These are phyloP conservation scores for Leucophenga varia DNA, from an alignment of 1,140 invertebrate genomes.

Conservation along the genomic window DNA sequence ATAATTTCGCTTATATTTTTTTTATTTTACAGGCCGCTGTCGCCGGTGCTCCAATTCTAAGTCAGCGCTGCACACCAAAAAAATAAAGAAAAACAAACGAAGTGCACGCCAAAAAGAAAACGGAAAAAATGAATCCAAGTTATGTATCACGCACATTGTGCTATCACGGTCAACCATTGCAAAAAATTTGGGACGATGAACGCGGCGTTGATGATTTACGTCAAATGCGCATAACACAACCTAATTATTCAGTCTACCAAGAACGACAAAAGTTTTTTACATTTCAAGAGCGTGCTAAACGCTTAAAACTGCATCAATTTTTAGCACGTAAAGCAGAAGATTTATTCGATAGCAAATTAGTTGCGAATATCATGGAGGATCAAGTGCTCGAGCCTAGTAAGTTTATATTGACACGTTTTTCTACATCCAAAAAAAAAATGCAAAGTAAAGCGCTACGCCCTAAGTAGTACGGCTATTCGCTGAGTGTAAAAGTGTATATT, in stretches of 20 bases:
- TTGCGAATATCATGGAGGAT: conserved; percentile 60
- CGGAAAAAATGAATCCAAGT: conserved; percentile 36
- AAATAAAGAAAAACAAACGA: background rate
- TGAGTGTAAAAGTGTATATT: too few species aligned
- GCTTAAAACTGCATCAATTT: conserved; percentile 81
- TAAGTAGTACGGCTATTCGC: too few species aligned
- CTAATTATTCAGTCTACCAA: conserved; percentile 73
- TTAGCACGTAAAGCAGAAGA: conserved; percentile 74
- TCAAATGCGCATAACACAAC: conserved; percentile 67
- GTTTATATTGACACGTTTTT: too few species aligned
- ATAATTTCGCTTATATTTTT: too few species aligned
- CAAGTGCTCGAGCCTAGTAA: too few species aligned
- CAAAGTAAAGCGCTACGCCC: too few species aligned
- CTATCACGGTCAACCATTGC: conserved; percentile 81
- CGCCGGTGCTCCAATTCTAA: too few species aligned
- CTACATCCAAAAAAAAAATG: too few species aligned
- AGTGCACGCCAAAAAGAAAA: background rate
- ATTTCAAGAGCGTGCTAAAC: conserved; percentile 78
- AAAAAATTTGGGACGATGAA: conserved; percentile 82
- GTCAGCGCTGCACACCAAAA: too few species aligned
- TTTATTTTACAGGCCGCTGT: too few species aligned
- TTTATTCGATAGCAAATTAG: conserved; percentile 60
- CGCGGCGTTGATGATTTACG: conserved; percentile 71
- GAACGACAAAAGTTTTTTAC: conserved; percentile 73
- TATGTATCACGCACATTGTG: conserved; percentile 70